Evolutionary conservation across 2,797 vertebrate genomes (phyloP).

Genomic region (Sciaenops ocellatus): DNA sequence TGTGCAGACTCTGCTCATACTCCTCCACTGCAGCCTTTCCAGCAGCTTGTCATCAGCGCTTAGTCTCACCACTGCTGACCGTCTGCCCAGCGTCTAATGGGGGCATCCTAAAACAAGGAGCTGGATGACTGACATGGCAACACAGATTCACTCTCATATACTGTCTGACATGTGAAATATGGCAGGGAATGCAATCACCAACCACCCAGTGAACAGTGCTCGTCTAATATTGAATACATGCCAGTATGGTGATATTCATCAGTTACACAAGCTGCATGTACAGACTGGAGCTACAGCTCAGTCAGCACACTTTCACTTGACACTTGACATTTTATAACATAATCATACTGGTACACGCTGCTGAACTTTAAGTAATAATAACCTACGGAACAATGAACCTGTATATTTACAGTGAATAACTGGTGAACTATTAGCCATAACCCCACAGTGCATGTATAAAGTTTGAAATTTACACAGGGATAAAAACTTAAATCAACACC

Average conservation of each 20-base stretch:
- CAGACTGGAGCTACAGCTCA: slow-evolving; percentile 58
- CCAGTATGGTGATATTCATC: slow-evolving; percentile 50
- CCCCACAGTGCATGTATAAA: background rate
- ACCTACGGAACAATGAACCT: background rate
- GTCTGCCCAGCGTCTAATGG: slow-evolving; percentile 56
- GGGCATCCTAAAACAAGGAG: slow-evolving; percentile 67
- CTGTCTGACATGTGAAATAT: slow-evolving; percentile 42
- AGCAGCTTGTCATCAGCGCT: slow-evolving; percentile 77
- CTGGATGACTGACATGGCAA: slow-evolving; percentile 69
- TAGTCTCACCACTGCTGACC: slow-evolving; percentile 57
- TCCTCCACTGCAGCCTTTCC: slow-evolving; percentile 60
- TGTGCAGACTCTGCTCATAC: slow-evolving; percentile 63
- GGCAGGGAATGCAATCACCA: slow-evolving; percentile 15
- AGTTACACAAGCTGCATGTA: slow-evolving; percentile 56
- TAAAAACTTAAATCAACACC: background rate
- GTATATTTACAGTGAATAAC: background rate
- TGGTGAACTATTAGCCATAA: background rate
- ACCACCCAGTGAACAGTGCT: slow-evolving; percentile 10
- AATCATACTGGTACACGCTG: slow-evolving; percentile 25
- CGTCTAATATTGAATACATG: slow-evolving; percentile 40
- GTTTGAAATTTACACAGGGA: background rate
- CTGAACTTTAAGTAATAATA: background rate
- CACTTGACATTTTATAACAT: slow-evolving; percentile 34
- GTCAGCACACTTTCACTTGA: slow-evolving; percentile 40
- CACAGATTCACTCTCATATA: slow-evolving; percentile 48